These are phyloP conservation scores for Drosophila histrio DNA, from an alignment of 2,888 invertebrate species.

Conservation along the genomic window DNA sequence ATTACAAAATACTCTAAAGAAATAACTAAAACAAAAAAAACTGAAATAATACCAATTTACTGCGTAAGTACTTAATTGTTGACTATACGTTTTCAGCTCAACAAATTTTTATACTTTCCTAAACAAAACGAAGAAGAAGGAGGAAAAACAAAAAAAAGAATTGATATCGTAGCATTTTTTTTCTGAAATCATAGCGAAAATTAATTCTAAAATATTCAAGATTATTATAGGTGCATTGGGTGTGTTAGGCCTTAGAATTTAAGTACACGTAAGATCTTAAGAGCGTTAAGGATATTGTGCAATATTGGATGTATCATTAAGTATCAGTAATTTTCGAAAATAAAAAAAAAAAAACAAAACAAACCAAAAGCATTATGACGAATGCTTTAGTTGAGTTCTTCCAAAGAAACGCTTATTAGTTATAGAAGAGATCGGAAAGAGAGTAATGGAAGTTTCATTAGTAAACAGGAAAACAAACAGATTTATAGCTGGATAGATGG, in stretches of 20 bases:
- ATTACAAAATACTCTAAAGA: constrained; percentile 7
- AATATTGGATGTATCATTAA: constrained; percentile 16
- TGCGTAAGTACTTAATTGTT: constrained; percentile 15
- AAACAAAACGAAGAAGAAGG: constrained; percentile 17
- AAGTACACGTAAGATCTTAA: constrained; percentile 7
- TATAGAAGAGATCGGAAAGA: constrained; percentile 44
- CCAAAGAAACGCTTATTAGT: constrained; percentile 81
- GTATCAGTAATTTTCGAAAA: constrained; percentile 22
- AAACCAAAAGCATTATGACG: constrained; percentile 23
- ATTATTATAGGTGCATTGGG: constrained; percentile 43
- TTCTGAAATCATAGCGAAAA: constrained; percentile 18
- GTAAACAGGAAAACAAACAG: background rate
- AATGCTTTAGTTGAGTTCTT: constrained; percentile 76
- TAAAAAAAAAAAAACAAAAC: background rate
- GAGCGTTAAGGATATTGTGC: constrained; percentile 1
- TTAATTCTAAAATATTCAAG: constrained; percentile 30
- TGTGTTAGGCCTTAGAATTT: constrained; percentile 24
- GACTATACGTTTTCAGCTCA: constrained; percentile 48
- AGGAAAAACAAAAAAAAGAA: constrained; percentile 9
- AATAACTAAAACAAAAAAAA: constrained; percentile 1
- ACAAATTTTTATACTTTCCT: constrained; percentile 77
- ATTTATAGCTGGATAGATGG: constrained; percentile 12
- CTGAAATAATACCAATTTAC: constrained; percentile 15
- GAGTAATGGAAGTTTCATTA: constrained; percentile 14
- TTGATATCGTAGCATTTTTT: constrained; percentile 20